phyloP scores from a whole-genome alignment of 2,888 invertebrate genomes.

The Uloborus plumipes region DNA sequence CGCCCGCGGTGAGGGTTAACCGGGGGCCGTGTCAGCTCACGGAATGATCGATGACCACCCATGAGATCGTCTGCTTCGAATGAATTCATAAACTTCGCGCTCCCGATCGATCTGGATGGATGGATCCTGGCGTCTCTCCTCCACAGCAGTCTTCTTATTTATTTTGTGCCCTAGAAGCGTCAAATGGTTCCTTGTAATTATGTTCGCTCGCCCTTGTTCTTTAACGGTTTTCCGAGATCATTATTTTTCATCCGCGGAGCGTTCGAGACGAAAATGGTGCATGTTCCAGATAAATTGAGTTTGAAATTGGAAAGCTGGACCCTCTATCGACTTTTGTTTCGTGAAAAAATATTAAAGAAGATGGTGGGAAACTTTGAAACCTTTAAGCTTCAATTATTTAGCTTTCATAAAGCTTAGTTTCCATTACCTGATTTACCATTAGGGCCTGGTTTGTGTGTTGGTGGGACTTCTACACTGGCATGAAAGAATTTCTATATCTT shows the following conservation, averaged over 20 bases:
- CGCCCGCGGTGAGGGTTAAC: conserved; percentile 16
- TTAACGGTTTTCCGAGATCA: conserved; percentile 34
- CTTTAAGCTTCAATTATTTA: too few species aligned
- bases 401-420: too few species aligned
- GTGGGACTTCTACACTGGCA: too few species aligned
- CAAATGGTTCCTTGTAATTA: conserved; percentile 56
- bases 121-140: conserved; percentile 22
- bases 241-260: conserved; percentile 40
- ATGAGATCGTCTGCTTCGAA: conserved; percentile 48
- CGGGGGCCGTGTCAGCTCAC: conserved; percentile 37
- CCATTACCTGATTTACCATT: too few species aligned
- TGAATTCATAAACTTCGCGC: conserved; percentile 62
- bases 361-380: too few species aligned
- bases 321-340: too few species aligned
- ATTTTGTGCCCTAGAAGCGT: conserved; percentile 24
- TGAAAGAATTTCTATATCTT: too few species aligned
- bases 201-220: conserved; percentile 39
- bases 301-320: too few species aligned
- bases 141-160: background rate
- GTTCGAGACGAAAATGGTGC: conserved; percentile 10
- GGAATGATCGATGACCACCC: conserved; percentile 61
- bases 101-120: conserved; percentile 22
- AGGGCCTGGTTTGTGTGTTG: too few species aligned
- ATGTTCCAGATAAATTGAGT: too few species aligned
- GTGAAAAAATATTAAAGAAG: too few species aligned